Percentiles rank a stretch among this genome's conserved stretches.
Evolutionary conservation across 1,140 invertebrate species (phyloP).

Genomic region (Halictus rubicundus): DNA sequence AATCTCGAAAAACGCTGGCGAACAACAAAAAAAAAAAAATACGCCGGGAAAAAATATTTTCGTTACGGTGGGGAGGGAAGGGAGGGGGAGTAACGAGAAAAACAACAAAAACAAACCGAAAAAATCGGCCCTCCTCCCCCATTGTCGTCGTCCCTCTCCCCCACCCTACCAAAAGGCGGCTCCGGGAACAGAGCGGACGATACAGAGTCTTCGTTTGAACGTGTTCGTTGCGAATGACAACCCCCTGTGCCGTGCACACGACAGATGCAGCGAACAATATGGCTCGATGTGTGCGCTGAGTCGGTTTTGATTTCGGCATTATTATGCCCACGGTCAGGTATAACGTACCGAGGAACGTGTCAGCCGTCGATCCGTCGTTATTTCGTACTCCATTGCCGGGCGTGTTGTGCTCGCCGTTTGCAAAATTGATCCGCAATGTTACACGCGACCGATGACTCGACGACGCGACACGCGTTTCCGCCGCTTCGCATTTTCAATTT

Average conservation of each 20-base stretch:
- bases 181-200: neutral
- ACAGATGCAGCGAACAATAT: conserved; percentile 70
- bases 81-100: neutral
- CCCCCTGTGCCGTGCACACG: conserved; percentile 51
- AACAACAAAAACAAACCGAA: neutral
- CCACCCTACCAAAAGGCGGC: neutral
- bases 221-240: conserved; percentile 48
- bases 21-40: too few species aligned
- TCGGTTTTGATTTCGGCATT: conserved; percentile 70
- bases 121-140: conserved; percentile 24
- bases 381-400: conserved; percentile 16
- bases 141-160: neutral
- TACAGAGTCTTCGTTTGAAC: conserved; percentile 42
- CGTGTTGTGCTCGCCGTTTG: conserved; percentile 9
- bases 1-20: conserved; percentile 8
- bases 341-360: conserved; percentile 58
- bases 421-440: conserved; percentile 43
- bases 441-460: conserved; percentile 1
- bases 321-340: conserved; percentile 70
- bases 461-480: too few species aligned
- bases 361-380: conserved; percentile 54
- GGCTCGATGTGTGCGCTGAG: conserved; percentile 28
- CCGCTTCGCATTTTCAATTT: too few species aligned
- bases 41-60: too few species aligned
- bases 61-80: too few species aligned